Evolutionary conservation across 2,888 invertebrate genomes (phyloP).

Genomic region (Tanytarsus gracilentus): DNA sequence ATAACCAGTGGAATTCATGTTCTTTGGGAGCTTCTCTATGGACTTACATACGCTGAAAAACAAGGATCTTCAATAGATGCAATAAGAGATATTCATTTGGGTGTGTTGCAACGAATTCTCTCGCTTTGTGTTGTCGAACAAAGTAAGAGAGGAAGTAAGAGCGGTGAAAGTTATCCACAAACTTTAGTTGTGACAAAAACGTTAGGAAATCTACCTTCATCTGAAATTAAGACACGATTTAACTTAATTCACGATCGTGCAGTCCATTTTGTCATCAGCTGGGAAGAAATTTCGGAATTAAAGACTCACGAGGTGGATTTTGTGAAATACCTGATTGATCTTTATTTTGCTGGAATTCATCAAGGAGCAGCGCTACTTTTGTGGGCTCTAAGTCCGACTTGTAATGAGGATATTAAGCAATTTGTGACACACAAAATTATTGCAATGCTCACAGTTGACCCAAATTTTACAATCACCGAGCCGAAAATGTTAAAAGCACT

Average conservation of each 20-base stretch:
- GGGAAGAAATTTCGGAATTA: constrained; percentile 35
- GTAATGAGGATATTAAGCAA: constrained; percentile 37
- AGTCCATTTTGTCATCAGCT: constrained; percentile 39
- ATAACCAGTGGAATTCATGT: constrained; percentile 41
- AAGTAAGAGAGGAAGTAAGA: background rate
- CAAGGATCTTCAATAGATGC: constrained; percentile 35
- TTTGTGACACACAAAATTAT: constrained; percentile 38
- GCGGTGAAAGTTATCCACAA: background rate
- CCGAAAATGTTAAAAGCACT: constrained; percentile 38
- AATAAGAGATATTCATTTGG: constrained; percentile 33
- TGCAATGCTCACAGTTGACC: constrained; percentile 36
- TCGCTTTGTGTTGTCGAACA: background rate
- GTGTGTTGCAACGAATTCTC: background rate
- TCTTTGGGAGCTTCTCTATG: constrained; percentile 42
- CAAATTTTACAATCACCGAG: constrained; percentile 38
- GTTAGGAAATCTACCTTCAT: constrained; percentile 35
- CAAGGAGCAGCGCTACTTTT: constrained; percentile 41
- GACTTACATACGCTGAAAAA: constrained; percentile 36
- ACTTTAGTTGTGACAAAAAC: constrained; percentile 13
- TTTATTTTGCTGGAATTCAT: constrained; percentile 38
- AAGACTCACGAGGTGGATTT: constrained; percentile 38
- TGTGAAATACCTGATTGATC: constrained; percentile 38
- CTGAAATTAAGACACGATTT: constrained; percentile 40
- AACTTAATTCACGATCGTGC: constrained; percentile 41
- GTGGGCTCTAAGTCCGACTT: constrained; percentile 41